phyloP scores from a whole-genome alignment of 2,888 invertebrate genomes.

The Drosophila pseudotakahashii region DNA sequence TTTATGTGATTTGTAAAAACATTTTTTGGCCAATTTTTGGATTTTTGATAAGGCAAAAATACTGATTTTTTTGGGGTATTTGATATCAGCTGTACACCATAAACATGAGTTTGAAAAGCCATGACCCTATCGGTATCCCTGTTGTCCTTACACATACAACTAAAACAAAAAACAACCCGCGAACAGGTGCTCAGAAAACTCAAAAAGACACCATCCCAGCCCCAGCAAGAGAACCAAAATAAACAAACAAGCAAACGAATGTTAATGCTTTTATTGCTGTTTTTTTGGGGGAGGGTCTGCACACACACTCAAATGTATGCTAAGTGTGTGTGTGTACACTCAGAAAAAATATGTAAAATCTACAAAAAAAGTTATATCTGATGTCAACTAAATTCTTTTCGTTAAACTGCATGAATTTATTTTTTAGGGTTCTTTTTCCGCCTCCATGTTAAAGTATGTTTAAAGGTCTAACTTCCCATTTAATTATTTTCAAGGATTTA shows the following conservation, averaged over 20 bases:
- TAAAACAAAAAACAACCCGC: slow-evolving; percentile 61
- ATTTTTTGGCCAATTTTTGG: too few species aligned
- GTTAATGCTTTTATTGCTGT: slow-evolving; percentile 19
- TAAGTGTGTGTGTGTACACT: neutral
- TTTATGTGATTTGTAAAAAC: too few species aligned
- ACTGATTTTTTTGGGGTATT: too few species aligned
- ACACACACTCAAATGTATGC: slow-evolving; percentile 8
- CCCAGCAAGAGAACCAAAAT: slow-evolving; percentile 24
- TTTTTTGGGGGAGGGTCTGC: slow-evolving; percentile 16
- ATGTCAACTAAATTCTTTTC: too few species aligned
- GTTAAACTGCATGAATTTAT: too few species aligned
- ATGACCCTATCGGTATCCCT: neutral
- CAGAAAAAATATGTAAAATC: neutral
- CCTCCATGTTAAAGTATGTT: too few species aligned
- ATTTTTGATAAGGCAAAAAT: too few species aligned
- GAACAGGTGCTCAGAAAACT: slow-evolving; percentile 64
- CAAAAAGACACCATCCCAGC: slow-evolving; percentile 15
- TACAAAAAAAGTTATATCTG: neutral
- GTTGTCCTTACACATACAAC: slow-evolving; percentile 50
- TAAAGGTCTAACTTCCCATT: too few species aligned
- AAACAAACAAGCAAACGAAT: slow-evolving; percentile 43
- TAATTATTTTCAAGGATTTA: too few species aligned
- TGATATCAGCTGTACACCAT: too few species aligned
- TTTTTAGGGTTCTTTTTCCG: too few species aligned
- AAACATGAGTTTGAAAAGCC: neutral